Base-by-base conservation (phyloP, 1,140 invertebrate genomes). In the Drosophila pruinosa region DNA sequence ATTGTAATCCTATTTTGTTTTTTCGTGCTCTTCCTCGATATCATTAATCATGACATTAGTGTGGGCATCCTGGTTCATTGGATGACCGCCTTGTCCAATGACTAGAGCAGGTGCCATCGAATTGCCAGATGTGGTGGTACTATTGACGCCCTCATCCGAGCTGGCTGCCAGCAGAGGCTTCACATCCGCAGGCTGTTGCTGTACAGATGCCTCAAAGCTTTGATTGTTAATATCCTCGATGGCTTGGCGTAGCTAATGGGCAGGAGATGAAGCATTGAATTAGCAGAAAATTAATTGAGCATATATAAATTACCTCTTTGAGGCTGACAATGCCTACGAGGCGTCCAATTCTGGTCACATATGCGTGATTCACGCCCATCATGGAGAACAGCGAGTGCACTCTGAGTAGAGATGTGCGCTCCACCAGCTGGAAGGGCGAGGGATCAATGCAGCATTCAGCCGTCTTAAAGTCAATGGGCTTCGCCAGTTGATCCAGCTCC, bases 361-460 rank as follows among this genome's bases (percentile, higher is more conserved):
- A 99, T 1, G 98, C 98, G 86, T 98, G 96, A 92, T 98, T 98
- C 2, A 99, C 95, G 17, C 98, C 98, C 39, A 99, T 94, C 93
- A 99, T 96, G 3, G 97, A 99, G 92, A 99, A 99, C 4, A 99
- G 92, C 3, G 98, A 99, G 92, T 99, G 98, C 0, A 99, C 98
- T 93, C 99, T 99, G 2, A 99, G 94, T 21, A 99, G 92, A 0
- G 98, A 98, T 0, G 98, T 99, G 78, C 96, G 95, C 89, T 98
- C 97, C 0, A 99, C 98, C 0, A 99, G 93, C 91, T 99, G 99
- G 92, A 99, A 99, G n/a, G 99, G 99, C n/a, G 98, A 97, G 2
- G 98, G 97, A 92, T 99, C 99, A 65, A 99, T 98, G 81, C 97
- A 96, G 3, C 82, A 62, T 21, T 81, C 59, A 4, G 79, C 72